Base-by-base conservation (phyloP, 1,140 invertebrate genomes). In the Drosophila lini region DNA sequence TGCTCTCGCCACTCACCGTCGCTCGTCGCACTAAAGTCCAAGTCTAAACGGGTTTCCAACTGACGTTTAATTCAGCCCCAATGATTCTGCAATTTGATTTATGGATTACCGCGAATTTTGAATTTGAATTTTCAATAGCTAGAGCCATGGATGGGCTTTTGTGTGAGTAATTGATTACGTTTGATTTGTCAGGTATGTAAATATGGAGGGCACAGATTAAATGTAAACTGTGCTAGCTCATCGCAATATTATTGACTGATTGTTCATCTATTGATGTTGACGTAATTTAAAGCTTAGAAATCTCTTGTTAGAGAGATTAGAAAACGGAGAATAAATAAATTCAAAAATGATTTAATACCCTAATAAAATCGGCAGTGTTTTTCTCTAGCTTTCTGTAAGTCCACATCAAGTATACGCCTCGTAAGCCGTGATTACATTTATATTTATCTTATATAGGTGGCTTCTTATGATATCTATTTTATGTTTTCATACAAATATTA, bases 71-170 rank as follows among this genome's bases (percentile, higher is more conserved):
- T 71, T 70, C 68, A 71, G 63, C 61, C 34, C 36, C 31, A 69
- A 67, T 67, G 65, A 69, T 53, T 69, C 38, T 69, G 65, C 61
- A 69, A 53, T 69, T 67, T 69, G 65, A 69, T 65, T 69, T 69
- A 69, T 69, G 61, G 68, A 71, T 48, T 58, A 57, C 42, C 42
- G 52, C 50, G 42, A 69, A 47, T 47, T 47, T 47, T 15, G 44
- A 47, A 47, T 69, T 40, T 25, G 50, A 69, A 28, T 71, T 69
- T 69, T 40, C 50, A 41, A 57, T 57, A 34, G 8, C 59, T 13
- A 16, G 19, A 22, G 19, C 34, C 13, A 22, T 52, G 13, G 44
- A 9, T 52, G 34, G 6, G 52, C 19, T 31, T 48, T 10, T 59
- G 28, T 40, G 19, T 61, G 56, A 42, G 55, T 47, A 61, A 65